Evolutionary conservation across 2,797 vertebrate species (phyloP), one percentile per base, ranked within the genome.

Genomic region (Bucorvus abyssinicus): DNA sequence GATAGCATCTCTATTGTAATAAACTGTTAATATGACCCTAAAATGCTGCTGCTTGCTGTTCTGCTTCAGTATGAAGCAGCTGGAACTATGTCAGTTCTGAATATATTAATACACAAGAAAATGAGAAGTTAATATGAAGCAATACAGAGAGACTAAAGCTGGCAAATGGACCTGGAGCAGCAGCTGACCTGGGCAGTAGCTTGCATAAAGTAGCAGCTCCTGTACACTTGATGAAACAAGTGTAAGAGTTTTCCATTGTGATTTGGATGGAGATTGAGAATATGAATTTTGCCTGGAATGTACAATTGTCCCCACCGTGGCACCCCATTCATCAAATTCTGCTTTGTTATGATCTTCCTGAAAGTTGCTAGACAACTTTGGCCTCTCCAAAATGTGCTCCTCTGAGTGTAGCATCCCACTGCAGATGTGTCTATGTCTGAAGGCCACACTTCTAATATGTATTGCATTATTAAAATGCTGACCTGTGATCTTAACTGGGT

Each of bases 1-100:
- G 95, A 89, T 91, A 83, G 42, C 69, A 77, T 94, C 90, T 96
- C 94, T 94, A 83, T 84, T 80, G 65, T 64, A 82, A 85, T 74
- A 91, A 94, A 87, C 68, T 69, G 21, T 70, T 90, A 89, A 70
- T 44, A 40, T 27, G 27, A 45, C 49, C 26, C 59, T 77, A 82
- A 84, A 94, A 90, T 77, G 74, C 81, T 91, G 64, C 76, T 59
- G 70, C 71, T 71, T 75, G 50, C 84, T 68, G 53, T 84, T 84
- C 64, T 94, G 82, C 71, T 68, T 89, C 82, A 88, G 44, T 63
- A 47, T 80, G 55, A 83, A 89, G 63, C 84, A 95, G 87, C 81
- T 87, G 91, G 71, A 90, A 74, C 32, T 57, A 55, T 79, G 84
- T 75, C 64, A 76, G 89, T 42, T 88, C 65, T 56, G 74, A 77